Evolutionary conservation across 2,888 invertebrate species (phyloP).

Genomic region (Siphlonurus alternatus): DNA sequence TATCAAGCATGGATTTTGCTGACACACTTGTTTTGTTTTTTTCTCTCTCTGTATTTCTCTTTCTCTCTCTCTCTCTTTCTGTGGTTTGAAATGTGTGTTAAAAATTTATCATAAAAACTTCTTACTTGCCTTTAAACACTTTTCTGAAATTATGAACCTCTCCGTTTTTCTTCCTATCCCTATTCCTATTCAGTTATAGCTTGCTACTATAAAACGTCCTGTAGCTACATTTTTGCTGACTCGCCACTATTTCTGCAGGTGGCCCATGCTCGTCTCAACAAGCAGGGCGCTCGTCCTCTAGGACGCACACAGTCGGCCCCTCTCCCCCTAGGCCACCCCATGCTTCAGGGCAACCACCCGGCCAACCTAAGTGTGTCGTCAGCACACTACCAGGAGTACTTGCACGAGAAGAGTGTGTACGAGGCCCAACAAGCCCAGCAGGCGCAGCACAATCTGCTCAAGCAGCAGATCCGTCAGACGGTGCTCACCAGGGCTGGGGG

Average conservation of each 20-base stretch:
- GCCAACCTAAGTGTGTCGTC: conserved; percentile 8
- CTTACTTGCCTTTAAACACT: too few relatives aligned
- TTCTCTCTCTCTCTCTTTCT: too few relatives aligned
- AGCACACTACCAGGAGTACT: conserved; percentile 33
- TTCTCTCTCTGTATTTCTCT: too few relatives aligned
- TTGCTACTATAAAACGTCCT: too few relatives aligned
- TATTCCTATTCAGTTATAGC: too few relatives aligned
- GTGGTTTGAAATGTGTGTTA: too few relatives aligned
- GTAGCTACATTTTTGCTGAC: too few relatives aligned
- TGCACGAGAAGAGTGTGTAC: conserved; percentile 18
- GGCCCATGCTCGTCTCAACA: conserved; percentile 48
- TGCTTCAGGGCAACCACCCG: conserved; percentile 39
- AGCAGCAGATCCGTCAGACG: conserved; percentile 73
- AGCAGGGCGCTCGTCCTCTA: conserved; percentile 59
- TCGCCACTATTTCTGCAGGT: conserved; percentile 25
- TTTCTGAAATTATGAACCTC: too few relatives aligned
- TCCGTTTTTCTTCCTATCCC: too few relatives aligned
- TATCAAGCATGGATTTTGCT: too few relatives aligned
- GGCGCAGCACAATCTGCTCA: conserved; percentile 13
- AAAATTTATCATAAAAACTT: too few relatives aligned
- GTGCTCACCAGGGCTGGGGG: conserved; percentile 61
- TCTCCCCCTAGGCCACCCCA: conserved; percentile 73
- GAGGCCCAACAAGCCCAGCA: conserved; percentile 14
- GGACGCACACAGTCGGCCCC: conserved; percentile 92
- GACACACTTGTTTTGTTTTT: too few relatives aligned